Evolutionary conservation across 2,888 invertebrate species (phyloP), one percentile per base, ranked within the genome.

Genomic region (Volucella inflata): DNA sequence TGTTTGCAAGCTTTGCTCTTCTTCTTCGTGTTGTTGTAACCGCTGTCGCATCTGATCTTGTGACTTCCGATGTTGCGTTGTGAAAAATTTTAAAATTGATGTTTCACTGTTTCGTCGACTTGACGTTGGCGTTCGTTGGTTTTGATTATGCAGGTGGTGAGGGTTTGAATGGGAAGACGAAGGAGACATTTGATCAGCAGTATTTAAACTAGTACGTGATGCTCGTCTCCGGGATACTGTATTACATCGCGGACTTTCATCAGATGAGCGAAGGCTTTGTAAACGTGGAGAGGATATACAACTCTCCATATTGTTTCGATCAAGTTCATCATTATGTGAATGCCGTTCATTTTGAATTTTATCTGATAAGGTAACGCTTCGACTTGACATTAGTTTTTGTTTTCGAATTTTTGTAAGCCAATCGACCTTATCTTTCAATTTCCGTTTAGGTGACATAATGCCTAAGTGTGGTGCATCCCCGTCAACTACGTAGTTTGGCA

Each of bases 391-490:
- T 17, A 92, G 81, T 87, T 93, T 93, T 87, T 94, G 94, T 84
- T 94, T 93, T 11, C 94, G 91, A 74, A 95, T 93, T 89, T 94
- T 94, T 0, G 95, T 96, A 59, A 96, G 90, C 96, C 96, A 96
- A 90, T 96, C 95, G 0, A 95, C 93, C 87, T 95, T 94, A 64
- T 94, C 94, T 83, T 93, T 94, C 40, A 93, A 93, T 87, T 93
- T 93, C 80, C 95, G 95, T 40, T 93, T 94, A 0, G 96, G 96
- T 0, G 96, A 96, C 93, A 94, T 94, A 9, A 91, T 89, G 48
- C 94, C 92, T 67, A 96, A 90, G 90, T 96, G 96, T 0, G 97
- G 97, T 0, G 96, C 96, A 46, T 95, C 95, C 0, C 97, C 97
- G 88, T 95, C 95, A 12, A 95, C 88, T 0, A 96, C 96, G 88